Evolutionary conservation across 1,140 invertebrate species (phyloP).

Genomic region (Parapsyche elsis): DNA sequence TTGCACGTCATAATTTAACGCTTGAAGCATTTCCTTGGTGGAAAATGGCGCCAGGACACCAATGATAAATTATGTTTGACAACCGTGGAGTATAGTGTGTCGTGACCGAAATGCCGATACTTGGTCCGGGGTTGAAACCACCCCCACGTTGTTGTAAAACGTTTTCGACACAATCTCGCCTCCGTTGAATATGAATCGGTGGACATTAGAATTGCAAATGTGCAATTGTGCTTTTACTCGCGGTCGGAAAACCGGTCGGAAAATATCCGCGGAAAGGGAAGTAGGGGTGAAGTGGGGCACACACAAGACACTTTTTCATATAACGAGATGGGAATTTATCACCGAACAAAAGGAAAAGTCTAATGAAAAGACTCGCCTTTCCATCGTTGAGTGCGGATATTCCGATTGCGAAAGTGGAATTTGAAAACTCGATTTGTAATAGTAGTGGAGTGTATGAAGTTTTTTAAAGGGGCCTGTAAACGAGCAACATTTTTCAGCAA

Average conservation of each 20-base stretch:
- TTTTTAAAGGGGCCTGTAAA: too few relatives aligned
- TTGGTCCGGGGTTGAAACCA: not conserved
- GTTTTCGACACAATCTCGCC: not conserved
- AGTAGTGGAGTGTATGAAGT: too few relatives aligned
- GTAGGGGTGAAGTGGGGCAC: too few relatives aligned
- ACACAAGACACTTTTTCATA: conserved; percentile 1
- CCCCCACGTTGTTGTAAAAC: not conserved
- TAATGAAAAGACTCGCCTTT: conserved; percentile 2
- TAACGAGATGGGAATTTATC: not conserved
- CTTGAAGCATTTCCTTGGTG: not conserved
- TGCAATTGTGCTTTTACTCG: conserved; percentile 13
- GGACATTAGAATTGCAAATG: conserved; percentile 26
- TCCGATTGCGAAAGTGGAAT: too few relatives aligned
- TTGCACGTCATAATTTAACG: not conserved
- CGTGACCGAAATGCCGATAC: not conserved
- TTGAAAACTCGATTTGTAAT: too few relatives aligned
- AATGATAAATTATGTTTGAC: conserved; percentile 9
- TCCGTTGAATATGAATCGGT: not conserved
- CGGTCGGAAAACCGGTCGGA: not conserved
- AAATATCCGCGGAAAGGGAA: not conserved
- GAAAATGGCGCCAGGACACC: not conserved
- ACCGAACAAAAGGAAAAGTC: not conserved
- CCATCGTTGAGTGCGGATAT: not conserved
- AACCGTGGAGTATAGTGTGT: not conserved
- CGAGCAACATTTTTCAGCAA: too few relatives aligned